Conservation (phyloP, 2,797 vertebrate genomes). For the Aeoliscus strigatus region DNA sequence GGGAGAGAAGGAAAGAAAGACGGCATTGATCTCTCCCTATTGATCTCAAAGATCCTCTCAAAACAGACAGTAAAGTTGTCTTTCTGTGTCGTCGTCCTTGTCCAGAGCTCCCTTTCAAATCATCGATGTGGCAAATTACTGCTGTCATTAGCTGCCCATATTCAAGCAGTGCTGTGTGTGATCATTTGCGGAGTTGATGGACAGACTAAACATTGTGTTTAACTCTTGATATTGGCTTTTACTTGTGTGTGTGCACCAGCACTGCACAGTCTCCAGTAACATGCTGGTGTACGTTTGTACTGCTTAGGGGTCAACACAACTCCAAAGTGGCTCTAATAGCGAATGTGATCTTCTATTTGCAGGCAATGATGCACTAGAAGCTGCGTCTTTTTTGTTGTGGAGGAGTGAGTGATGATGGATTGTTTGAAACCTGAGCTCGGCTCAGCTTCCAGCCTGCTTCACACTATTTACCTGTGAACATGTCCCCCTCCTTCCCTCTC, state of each 20-base stretch:
- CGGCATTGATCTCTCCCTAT: slow-evolving; percentile 68
- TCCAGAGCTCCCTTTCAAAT: slow-evolving; percentile 66
- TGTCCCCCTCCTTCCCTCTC: too few species aligned
- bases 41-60: slow-evolving; percentile 74
- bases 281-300: slow-evolving; percentile 12
- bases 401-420: slow-evolving; percentile 35
- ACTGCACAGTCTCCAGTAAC: slow-evolving; percentile 17
- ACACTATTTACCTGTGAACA: slow-evolving; percentile 67
- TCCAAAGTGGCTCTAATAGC: slow-evolving; percentile 15
- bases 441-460: slow-evolving; percentile 48
- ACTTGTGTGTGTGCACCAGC: slow-evolving; percentile 9
- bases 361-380: slow-evolving; percentile 14
- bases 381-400: slow-evolving; percentile 32
- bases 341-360: slow-evolving; percentile 10
- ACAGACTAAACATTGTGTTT: slow-evolving; percentile 47
- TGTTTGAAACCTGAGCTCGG: slow-evolving; percentile 48
- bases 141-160: slow-evolving; percentile 40
- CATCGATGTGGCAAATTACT: slow-evolving; percentile 49
- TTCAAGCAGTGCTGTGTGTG: slow-evolving; percentile 30
- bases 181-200: slow-evolving; percentile 41
- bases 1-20: too few species aligned
- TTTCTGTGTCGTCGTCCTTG: slow-evolving; percentile 68
- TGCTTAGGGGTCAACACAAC: slow-evolving; percentile 17
- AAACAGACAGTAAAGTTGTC: slow-evolving; percentile 69
- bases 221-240: slow-evolving; percentile 32